These are phyloP conservation scores for Entelurus aequoreus DNA, from an alignment of 2,113 vertebrate species.

Conservation along the genomic window DNA sequence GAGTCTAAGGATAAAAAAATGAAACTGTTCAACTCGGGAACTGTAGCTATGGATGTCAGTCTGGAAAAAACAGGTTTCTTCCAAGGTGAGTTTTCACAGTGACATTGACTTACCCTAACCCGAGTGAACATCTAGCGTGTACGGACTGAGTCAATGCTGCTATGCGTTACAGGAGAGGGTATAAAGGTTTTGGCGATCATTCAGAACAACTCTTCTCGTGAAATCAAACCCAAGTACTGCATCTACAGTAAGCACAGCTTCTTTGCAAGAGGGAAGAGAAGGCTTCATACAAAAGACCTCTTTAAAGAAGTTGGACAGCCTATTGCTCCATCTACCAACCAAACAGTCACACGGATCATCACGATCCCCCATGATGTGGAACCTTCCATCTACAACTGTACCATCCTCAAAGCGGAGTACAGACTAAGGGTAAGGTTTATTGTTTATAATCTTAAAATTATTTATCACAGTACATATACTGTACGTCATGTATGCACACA, in stretches of 20 bases:
- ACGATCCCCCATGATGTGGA: constrained; percentile 36
- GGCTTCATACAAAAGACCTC: constrained; percentile 36
- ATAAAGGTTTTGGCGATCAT: constrained; percentile 52
- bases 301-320: constrained; percentile 59
- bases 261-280: constrained; percentile 43
- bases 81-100: constrained; percentile 34
- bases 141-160: not conserved
- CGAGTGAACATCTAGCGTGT: not conserved
- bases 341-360: constrained; percentile 41
- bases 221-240: constrained; percentile 63
- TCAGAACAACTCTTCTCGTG: constrained; percentile 61
- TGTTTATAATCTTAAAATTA: no score
- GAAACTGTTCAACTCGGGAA: constrained; percentile 58
- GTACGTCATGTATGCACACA: no score
- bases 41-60: constrained; percentile 57
- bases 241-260: constrained; percentile 66
- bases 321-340: constrained; percentile 35
- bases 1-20: constrained; percentile 60
- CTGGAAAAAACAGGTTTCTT: constrained; percentile 56
- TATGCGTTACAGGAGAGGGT: constrained; percentile 45
- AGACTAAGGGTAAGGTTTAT: constrained; percentile 57
- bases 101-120: not conserved
- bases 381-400: constrained; percentile 59
- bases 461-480: no score
- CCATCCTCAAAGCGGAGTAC: constrained; percentile 60